Conservation (phyloP, 2,888 invertebrate genomes). For the Bursaphelenchus okinawaensis region DNA sequence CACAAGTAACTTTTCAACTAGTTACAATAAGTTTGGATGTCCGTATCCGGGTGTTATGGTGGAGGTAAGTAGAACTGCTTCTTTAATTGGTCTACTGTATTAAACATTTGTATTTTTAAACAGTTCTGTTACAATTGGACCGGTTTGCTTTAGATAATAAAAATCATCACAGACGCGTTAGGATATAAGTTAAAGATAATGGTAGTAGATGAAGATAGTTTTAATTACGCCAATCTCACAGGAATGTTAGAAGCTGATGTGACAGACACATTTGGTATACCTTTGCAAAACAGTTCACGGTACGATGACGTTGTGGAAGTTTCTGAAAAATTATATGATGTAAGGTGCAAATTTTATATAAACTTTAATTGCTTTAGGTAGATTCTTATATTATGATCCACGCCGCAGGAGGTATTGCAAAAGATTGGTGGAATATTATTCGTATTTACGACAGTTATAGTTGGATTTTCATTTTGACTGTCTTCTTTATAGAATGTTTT, state of each 20-base stretch:
- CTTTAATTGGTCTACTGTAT: too few relatives aligned
- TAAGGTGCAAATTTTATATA: background rate
- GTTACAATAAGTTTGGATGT: background rate
- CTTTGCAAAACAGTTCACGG: background rate
- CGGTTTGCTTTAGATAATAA: background rate
- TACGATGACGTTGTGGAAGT: too few relatives aligned
- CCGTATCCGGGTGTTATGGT: background rate
- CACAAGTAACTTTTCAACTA: background rate
- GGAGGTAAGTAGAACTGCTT: too few relatives aligned
- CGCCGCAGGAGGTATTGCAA: background rate
- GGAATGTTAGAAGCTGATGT: background rate
- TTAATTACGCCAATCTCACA: background rate
- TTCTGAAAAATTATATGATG: background rate
- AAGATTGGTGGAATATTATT: background rate
- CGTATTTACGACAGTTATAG: background rate
- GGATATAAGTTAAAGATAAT: background rate
- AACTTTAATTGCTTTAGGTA: background rate
- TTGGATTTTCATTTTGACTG: background rate
- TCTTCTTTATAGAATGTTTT: background rate
- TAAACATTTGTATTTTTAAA: too few relatives aligned
- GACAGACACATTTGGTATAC: background rate
- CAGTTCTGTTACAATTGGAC: too few relatives aligned
- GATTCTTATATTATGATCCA: background rate
- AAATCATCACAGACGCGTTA: background rate
- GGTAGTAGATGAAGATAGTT: background rate